Percentiles rank a stretch among this genome's conserved stretches.
Evolutionary conservation across 2,888 invertebrate species (phyloP).

Genomic region (Holacanthella duospinosa): DNA sequence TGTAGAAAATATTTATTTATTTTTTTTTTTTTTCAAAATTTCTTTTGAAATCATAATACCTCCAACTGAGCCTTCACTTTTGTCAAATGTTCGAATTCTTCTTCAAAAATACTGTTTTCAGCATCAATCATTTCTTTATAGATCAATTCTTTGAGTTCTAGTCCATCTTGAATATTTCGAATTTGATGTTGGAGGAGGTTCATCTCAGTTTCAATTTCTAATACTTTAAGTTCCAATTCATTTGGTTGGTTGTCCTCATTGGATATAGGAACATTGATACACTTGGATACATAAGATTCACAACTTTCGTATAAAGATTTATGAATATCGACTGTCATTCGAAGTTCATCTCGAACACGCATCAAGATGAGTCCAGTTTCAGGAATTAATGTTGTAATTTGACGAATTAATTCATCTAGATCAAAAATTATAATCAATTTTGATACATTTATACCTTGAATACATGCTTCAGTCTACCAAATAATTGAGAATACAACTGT

Average conservation of each 20-base stretch:
- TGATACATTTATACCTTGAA: not conserved
- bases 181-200: not conserved
- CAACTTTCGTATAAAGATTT: not conserved
- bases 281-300: not conserved
- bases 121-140: not conserved
- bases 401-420: not conserved
- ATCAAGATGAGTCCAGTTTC: not conserved
- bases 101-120: not conserved
- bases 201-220: not conserved
- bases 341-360: conserved; percentile 5
- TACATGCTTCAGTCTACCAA: not conserved
- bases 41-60: not conserved
- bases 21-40: no score
- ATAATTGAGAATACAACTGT: not conserved
- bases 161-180: not conserved
- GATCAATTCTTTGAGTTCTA: not conserved
- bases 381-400: not conserved
- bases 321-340: not conserved
- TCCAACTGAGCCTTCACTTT: not conserved
- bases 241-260: not conserved
- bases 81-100: not conserved
- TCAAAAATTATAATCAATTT: not conserved
- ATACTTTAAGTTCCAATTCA: not conserved
- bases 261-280: not conserved
- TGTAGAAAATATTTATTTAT: not conserved